phyloP scores from a whole-genome alignment of 1,140 invertebrate genomes.

The Whitmania pigra region DNA sequence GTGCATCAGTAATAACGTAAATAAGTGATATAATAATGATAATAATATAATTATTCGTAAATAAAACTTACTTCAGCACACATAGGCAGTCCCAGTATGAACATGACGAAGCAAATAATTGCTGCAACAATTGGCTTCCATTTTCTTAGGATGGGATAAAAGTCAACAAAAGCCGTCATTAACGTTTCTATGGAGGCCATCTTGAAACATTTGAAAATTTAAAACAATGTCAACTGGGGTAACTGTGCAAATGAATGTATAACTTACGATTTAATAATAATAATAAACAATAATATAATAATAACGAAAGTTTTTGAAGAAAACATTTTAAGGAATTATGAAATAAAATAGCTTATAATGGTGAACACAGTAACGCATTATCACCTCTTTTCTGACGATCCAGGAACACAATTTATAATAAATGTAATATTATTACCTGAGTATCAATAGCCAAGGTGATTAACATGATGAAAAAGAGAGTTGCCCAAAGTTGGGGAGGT shows the following conservation, averaged over 20 bases:
- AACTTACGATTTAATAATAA: no score
- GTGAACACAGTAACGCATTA: no score
- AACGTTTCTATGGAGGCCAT: not conserved
- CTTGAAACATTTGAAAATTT: not conserved
- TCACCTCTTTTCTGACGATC: no score
- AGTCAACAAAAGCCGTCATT: slow-evolving; percentile 5
- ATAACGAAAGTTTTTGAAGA: no score
- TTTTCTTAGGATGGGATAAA: not conserved
- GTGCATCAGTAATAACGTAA: no score
- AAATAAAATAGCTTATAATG: no score
- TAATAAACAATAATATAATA: no score
- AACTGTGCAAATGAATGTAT: no score
- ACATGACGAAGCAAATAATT: slow-evolving; percentile 4
- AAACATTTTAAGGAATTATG: not conserved
- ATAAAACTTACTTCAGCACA: slow-evolving; percentile 2
- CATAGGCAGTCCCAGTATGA: slow-evolving; percentile 16
- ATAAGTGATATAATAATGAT: no score
- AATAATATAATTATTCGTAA: no score
- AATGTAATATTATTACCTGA: slow-evolving; percentile 27
- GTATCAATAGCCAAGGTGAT: slow-evolving; percentile 14
- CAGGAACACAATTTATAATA: no score
- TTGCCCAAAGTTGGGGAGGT: slow-evolving; percentile 65
- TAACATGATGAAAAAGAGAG: slow-evolving; percentile 78
- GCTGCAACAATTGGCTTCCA: slow-evolving; percentile 12
- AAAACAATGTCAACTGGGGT: no score